Evolutionary conservation across 2,888 invertebrate species (phyloP).

Genomic region (Dicyrtomina minuta): DNA sequence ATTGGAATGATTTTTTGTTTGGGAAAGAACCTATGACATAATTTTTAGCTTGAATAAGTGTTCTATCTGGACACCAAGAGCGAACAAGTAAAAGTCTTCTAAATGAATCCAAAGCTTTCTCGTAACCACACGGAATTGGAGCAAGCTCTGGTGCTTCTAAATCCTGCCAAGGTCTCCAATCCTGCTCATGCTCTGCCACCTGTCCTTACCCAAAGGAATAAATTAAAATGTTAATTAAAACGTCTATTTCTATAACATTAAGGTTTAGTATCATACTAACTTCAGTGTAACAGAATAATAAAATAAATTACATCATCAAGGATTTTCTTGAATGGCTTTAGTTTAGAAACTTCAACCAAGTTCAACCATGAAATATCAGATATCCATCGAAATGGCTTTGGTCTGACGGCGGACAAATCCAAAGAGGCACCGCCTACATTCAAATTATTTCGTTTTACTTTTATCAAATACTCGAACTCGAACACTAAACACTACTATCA

Average conservation of each 20-base stretch:
- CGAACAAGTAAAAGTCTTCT: slow-evolving; percentile 80
- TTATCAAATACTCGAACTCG: background rate
- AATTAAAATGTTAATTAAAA: slow-evolving; percentile 1
- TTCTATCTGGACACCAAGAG: slow-evolving; percentile 94
- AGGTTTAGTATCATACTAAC: background rate
- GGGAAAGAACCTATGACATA: slow-evolving; percentile 75
- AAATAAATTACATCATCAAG: slow-evolving; percentile 65
- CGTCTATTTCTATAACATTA: background rate
- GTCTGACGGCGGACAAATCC: slow-evolving; percentile 86
- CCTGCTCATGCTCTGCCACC: slow-evolving; percentile 82
- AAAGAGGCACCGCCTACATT: slow-evolving; percentile 78
- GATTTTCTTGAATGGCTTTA: slow-evolving; percentile 76
- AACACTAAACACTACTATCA: background rate
- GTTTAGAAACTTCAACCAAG: slow-evolving; percentile 86
- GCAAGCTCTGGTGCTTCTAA: slow-evolving; percentile 80
- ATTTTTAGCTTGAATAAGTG: slow-evolving; percentile 86
- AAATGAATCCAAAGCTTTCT: slow-evolving; percentile 80
- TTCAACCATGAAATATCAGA: slow-evolving; percentile 95
- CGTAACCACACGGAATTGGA: slow-evolving; percentile 83
- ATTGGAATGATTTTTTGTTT: background rate
- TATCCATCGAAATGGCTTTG: slow-evolving; percentile 93
- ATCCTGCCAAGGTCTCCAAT: slow-evolving; percentile 89
- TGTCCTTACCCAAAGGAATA: slow-evolving; percentile 43
- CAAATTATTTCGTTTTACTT: background rate
- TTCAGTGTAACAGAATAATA: background rate